Conservation (phyloP, 1,140 invertebrate genomes). For the Acromyrmex heyeri region DNA sequence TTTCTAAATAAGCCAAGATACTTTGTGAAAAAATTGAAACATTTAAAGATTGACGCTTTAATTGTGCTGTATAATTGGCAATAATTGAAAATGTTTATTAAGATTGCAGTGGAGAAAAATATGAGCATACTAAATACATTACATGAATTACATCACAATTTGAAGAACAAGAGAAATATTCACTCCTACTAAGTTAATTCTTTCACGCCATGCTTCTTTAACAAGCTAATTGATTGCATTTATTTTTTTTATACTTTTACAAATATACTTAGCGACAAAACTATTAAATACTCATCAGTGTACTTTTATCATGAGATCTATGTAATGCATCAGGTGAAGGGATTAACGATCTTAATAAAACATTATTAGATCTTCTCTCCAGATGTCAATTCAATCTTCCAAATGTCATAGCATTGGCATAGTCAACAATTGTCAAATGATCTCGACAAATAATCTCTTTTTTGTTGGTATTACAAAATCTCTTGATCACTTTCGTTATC, state of each 20-base stretch:
- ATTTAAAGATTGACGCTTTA: neutral
- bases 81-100: conserved; percentile 9
- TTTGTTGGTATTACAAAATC: conserved; percentile 17
- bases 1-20: too few relatives aligned
- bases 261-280: neutral
- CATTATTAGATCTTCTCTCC: conserved; percentile 7
- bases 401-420: conserved; percentile 21
- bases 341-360: conserved; percentile 38
- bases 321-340: neutral
- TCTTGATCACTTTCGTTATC: neutral
- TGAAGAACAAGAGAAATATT: neutral
- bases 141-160: neutral
- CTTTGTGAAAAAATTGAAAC: neutral
- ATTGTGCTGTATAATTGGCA: neutral
- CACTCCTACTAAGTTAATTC: neutral
- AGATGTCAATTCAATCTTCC: conserved; percentile 15
- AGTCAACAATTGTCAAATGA: conserved; percentile 11
- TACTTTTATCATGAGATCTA: neutral
- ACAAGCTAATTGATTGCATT: conserved; percentile 7
- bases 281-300: neutral
- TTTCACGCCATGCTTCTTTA: neutral
- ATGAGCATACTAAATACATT: neutral
- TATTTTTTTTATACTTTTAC: neutral
- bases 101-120: neutral
- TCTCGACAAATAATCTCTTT: neutral